Percentiles rank a stretch among this genome's conserved stretches.
Conservation (phyloP, 2,797 vertebrate genomes). For the Gymnodraco acuticeps region DNA sequence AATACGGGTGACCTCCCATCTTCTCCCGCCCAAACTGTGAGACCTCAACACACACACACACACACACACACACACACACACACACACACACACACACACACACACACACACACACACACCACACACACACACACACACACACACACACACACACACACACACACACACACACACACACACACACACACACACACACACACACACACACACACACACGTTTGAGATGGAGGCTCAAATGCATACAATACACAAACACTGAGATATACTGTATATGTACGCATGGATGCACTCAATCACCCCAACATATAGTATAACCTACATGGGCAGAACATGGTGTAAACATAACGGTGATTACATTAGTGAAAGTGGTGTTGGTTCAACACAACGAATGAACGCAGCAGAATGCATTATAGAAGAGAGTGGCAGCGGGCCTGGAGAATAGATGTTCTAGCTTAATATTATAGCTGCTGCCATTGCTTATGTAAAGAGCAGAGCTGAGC, state of each 20-base stretch:
- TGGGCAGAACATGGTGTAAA: slow-evolving; percentile 50
- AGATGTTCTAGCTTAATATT: slow-evolving; percentile 42
- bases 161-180: too few relatives aligned
- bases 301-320: slow-evolving; percentile 45
- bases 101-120: too few relatives aligned
- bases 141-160: too few relatives aligned
- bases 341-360: slow-evolving; percentile 63
- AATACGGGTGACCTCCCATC: slow-evolving; percentile 44
- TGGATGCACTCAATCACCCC: slow-evolving; percentile 39
- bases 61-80: too few relatives aligned
- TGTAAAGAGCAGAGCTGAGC: slow-evolving; percentile 65
- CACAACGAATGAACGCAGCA: slow-evolving; percentile 39
- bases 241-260: slow-evolving; percentile 27
- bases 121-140: too few relatives aligned
- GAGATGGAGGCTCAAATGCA: slow-evolving; percentile 35
- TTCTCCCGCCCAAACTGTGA: slow-evolving; percentile 35
- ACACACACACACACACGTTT: slow-evolving; percentile 22
- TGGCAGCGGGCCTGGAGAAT: slow-evolving; percentile 8
- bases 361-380: slow-evolving; percentile 46
- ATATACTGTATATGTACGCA: slow-evolving; percentile 13
- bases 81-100: too few relatives aligned
- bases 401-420: slow-evolving; percentile 53
- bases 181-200: too few relatives aligned
- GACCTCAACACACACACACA: slow-evolving; percentile 24
- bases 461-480: slow-evolving; percentile 68